Evolutionary conservation across 2,113 vertebrate species (phyloP), one percentile per base, ranked within the genome.

Genomic region (Odocoileus virginianus): DNA sequence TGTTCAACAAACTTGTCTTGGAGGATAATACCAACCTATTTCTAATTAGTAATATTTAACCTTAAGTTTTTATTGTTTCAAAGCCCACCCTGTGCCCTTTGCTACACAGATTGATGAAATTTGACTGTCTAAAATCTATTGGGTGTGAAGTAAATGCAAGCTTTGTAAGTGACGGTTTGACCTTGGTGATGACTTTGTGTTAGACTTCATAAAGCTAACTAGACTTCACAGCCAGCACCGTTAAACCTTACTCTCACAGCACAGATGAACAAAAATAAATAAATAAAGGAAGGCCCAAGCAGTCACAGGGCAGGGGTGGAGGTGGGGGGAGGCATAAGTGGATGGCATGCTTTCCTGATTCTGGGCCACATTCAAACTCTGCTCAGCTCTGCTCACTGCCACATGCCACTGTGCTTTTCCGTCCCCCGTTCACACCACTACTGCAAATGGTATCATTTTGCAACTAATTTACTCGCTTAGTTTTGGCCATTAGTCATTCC

Each of bases 401-500:
- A 99, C 99, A 99, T 99, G 99, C 99, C 99, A 98, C 98, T 98
- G 99, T 99, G 99, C 98, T 97, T 98, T 98, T 81, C 81, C 86
- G 97, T 98, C 98, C 98, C 99, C 96, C 95, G 83, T 98, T 99
- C 98, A 94, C 96, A 98, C 97, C 97, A 99, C 98, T 98, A 94
- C 98, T 97, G 98, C 99, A 99, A 99, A 99, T 99, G 98, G 98
- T 98, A 99, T 99, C 98, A 99, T 99, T 99, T 99, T 99, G 99
- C 98, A 99, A 99, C 98, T 99, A 99, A 99, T 99, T 99, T 99
- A 98, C 98, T 99, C 50, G 17, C 98, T 99, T 99, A 98, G 98
- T 99, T 99, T 99, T 99, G 98, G 98, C 98, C 99, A 99, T 99
- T 99, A 99, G 98, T 99, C 99, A 99, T 99, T 99, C 99, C 98